Evolutionary conservation across 2,888 invertebrate species (phyloP).

Genomic region (Branchipolynoe longqiensis): DNA sequence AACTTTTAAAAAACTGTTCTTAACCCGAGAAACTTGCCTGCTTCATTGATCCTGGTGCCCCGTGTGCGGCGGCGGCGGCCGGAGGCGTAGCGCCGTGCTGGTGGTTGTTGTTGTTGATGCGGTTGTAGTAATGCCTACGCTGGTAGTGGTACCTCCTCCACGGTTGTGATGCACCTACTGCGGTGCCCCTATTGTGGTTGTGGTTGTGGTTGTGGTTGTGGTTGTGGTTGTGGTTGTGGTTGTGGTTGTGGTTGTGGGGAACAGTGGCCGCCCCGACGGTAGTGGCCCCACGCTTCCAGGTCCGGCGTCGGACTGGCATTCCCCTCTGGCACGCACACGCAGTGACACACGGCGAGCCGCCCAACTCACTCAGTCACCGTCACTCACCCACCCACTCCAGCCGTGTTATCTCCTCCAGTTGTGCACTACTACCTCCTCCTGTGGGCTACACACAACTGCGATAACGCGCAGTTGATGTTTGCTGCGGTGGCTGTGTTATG

Average conservation of each 20-base stretch:
- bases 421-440: no score
- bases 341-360: no score
- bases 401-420: no score
- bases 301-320: slow-evolving; percentile 41
- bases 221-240: not conserved
- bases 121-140: not conserved
- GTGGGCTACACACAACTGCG: no score
- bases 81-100: not conserved
- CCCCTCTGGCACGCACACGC: not conserved
- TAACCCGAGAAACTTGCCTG: slow-evolving; percentile 31
- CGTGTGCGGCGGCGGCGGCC: not conserved
- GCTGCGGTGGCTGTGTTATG: no score
- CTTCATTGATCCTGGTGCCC: not conserved
- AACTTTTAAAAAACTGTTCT: not conserved
- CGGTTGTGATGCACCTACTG: no score
- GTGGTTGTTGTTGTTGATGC: not conserved
- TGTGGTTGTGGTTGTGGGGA: not conserved
- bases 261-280: not conserved
- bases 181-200: not conserved
- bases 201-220: slow-evolving; percentile 1
- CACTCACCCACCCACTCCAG: no score
- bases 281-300: slow-evolving; percentile 21
- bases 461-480: no score
- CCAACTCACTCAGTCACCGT: no score
- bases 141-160: no score